Base-by-base conservation (phyloP, 2,888 invertebrate genomes). In the Hirtodrosophila cameraria region DNA sequence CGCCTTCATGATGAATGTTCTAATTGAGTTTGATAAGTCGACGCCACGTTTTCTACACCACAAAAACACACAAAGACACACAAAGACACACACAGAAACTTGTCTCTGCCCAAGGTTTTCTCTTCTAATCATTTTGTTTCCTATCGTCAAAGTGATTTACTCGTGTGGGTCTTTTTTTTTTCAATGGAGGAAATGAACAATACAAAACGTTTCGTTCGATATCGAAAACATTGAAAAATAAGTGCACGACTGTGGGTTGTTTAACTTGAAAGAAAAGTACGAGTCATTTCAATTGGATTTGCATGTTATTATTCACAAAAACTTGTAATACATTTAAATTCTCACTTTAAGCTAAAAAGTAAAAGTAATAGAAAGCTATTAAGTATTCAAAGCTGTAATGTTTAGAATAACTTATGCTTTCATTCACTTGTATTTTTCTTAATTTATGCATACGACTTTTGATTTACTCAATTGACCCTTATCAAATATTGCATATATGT, bases 21-120 rank as follows among this genome's bases (percentile, higher is more conserved):
- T 75, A 83, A 83, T 79, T 86, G 65, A 63, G 62, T 61, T 65
- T 63, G 75, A 82, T 71, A 54, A 65, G 48, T 63, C 20, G 48
- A 60, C 20, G 23, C 27, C 25, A 13, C 33, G 31, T 49, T 49
- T 27, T 43, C 18, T 33, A 7, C 27, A 13, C 20, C n/a, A 25
- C n/a, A 15, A 8, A 25, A 25, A 13, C 16, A 5, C 41, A 41
- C 28, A 50, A 50, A 20, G 35, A 50, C n/a, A n/a, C n/a, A n/a
- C n/a, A n/a, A n/a, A n/a, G n/a, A n/a, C n/a, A 38, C 48, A 28
- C 36, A 36, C 49, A 50, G 15, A 42, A 42, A 27, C 39, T 58
- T 57, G 55, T 42, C 36, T 18, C 16, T 33, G 30, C 28, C 46
- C 74, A 84, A 76, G 78, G 77, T 48, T 59, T 43, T 52, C 27